Conservation (phyloP, 2,797 vertebrate species). For the Acridotheres tristis region DNA sequence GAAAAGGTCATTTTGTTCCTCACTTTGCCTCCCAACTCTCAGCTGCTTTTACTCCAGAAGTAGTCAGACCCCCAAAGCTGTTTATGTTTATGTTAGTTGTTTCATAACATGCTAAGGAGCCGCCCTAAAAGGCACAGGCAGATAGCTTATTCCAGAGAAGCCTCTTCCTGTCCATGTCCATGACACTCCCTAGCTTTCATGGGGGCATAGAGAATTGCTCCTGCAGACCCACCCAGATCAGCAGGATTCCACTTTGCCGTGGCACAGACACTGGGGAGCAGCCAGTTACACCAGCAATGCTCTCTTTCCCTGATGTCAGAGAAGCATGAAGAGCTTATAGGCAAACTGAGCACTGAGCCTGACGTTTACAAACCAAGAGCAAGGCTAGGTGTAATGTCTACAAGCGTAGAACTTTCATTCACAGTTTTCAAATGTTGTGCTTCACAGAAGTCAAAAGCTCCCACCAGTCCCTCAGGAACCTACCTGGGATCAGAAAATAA, state of each 20-base stretch:
- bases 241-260: background rate
- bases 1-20: background rate
- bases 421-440: slow-evolving; percentile 24
- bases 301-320: background rate
- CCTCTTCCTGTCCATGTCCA: background rate
- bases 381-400: background rate
- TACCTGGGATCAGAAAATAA: slow-evolving; percentile 3
- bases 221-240: rapidly evolving
- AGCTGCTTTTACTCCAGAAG: background rate
- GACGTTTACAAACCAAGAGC: slow-evolving; percentile 11
- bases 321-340: background rate
- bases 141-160: background rate
- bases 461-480: background rate
- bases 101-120: background rate
- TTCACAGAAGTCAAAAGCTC: slow-evolving; percentile 3
- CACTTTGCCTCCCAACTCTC: background rate
- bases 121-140: background rate
- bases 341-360: background rate
- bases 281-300: background rate
- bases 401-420: background rate
- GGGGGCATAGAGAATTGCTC: background rate
- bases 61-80: background rate
- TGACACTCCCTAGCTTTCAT: background rate
- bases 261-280: background rate
- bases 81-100: background rate